Percentiles rank a stretch among this genome's conserved stretches.
Conservation (phyloP, 2,113 vertebrate species). For the Sprattus sprattus region DNA sequence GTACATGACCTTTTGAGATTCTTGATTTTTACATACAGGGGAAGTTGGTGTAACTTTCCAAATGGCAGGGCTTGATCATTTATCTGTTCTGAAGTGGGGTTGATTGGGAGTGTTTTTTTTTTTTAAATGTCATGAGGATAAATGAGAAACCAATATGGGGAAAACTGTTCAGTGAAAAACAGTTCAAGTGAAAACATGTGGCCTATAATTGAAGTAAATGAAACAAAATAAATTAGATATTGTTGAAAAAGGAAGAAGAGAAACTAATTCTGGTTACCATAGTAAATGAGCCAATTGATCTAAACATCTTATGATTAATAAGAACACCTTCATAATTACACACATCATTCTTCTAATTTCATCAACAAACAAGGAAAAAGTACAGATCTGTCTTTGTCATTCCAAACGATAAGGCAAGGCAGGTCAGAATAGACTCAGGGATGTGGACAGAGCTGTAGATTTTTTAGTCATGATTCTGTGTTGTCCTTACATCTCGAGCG, state of each 20-base stretch:
- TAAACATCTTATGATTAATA: background rate
- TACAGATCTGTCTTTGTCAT: no score
- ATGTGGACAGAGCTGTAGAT: no score
- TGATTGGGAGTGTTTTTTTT: background rate
- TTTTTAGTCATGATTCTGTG: no score
- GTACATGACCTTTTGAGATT: conserved; percentile 54
- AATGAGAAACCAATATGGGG: background rate
- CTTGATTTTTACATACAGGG: conserved; percentile 21
- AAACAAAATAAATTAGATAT: background rate
- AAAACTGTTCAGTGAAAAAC: background rate
- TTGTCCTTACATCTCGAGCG: no score
- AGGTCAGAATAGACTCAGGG: no score
- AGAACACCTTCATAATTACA: background rate
- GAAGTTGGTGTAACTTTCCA: background rate
- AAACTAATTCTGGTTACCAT: background rate
- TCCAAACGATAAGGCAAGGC: no score
- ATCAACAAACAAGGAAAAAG: no score
- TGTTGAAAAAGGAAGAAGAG: background rate
- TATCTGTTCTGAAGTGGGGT: background rate
- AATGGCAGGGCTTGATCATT: background rate
- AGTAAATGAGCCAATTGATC: background rate
- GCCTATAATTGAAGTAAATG: background rate
- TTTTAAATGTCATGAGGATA: background rate
- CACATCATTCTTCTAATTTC: no score
- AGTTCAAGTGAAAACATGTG: background rate